Evolutionary conservation across 2,888 invertebrate genomes (phyloP), one percentile per base, ranked within the genome.

Genomic region (Ichneumoninae sp.): DNA sequence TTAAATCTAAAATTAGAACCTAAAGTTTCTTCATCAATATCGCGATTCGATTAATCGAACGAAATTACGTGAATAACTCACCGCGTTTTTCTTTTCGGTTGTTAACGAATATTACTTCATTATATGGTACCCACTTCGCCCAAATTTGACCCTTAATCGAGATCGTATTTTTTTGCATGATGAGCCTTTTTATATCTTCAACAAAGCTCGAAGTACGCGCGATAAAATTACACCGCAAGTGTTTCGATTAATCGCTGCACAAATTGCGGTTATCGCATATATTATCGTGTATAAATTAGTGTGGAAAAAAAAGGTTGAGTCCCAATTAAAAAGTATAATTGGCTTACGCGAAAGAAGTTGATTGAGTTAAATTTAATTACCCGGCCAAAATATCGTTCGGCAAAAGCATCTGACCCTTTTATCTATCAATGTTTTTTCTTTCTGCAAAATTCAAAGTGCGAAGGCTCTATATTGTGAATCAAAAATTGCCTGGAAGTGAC

Each of bases 371-470:
- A 54, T 54, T 1, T 54, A 22, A 54, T 10, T 7, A 54, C 2
- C 7, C 19, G 10, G 7, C 0, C 3, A 1, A 6, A 54, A 22
- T 22, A 54, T 22, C 3, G 54, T 54, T 54, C 8, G 8, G 7
- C 22, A 8, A 22, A 54, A 54, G 10, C 7, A 22, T 22, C 54
- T 8, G 54, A 3, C 40, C 40, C 40, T 19, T 54, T 54, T 19
- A 7, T 13, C 8, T 30, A 30, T 40, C 26, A 36, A 10, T 54
- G 36, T 13, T 80, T 36, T 22, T 80, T 77, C 19, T 33, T 44
- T 76, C 33, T 36, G 3, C 40, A 3, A 68, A 84, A 84, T 8
- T 7, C 52, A 13, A 84, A 65, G 52, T 74, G 75, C 10, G 52
- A 30, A 13, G 82, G 71, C 4, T 33, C 10, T 19, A 66, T 44